phyloP scores from a whole-genome alignment of 1,140 invertebrate species.

The Lordiphosa collinella region DNA sequence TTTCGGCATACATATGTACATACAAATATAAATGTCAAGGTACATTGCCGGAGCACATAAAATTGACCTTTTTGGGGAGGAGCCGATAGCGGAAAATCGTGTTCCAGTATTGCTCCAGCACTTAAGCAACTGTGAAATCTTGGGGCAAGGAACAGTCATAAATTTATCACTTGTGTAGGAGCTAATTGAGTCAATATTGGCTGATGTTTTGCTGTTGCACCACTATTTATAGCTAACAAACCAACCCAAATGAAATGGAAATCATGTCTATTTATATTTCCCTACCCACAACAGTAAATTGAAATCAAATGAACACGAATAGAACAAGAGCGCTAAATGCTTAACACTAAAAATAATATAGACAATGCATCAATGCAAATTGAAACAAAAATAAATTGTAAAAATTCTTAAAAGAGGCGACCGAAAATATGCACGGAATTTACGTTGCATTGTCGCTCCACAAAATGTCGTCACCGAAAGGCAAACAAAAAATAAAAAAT shows the following conservation, averaged over 20 bases:
- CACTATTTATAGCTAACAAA: slow-evolving; percentile 49
- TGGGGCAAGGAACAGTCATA: slow-evolving; percentile 29
- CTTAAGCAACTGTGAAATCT: slow-evolving; percentile 25
- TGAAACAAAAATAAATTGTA: slow-evolving; percentile 50
- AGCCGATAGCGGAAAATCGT: slow-evolving; percentile 1
- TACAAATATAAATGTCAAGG: slow-evolving; percentile 52
- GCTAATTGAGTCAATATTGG: slow-evolving; percentile 60
- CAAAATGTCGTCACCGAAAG: slow-evolving; percentile 45
- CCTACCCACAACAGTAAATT: slow-evolving; percentile 18
- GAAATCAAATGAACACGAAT: slow-evolving; percentile 37
- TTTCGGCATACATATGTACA: slow-evolving; percentile 3
- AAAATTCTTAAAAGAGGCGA: slow-evolving; percentile 51
- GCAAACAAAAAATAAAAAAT: slow-evolving; percentile 29
- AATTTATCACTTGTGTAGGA: slow-evolving; percentile 28
- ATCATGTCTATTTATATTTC: slow-evolving; percentile 50
- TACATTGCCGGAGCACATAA: slow-evolving; percentile 36
- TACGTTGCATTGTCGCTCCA: slow-evolving; percentile 31
- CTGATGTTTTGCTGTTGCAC: slow-evolving; percentile 18
- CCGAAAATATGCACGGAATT: slow-evolving; percentile 55
- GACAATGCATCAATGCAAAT: slow-evolving; percentile 50
- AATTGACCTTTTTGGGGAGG: slow-evolving; percentile 25
- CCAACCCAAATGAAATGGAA: slow-evolving; percentile 26
- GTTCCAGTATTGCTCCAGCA: slow-evolving; percentile 29
- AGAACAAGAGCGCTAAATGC: slow-evolving; percentile 22
- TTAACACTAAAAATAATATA: slow-evolving; percentile 48